phyloP scores from a whole-genome alignment of 2,888 invertebrate genomes.

The Slavum lentiscoides region DNA sequence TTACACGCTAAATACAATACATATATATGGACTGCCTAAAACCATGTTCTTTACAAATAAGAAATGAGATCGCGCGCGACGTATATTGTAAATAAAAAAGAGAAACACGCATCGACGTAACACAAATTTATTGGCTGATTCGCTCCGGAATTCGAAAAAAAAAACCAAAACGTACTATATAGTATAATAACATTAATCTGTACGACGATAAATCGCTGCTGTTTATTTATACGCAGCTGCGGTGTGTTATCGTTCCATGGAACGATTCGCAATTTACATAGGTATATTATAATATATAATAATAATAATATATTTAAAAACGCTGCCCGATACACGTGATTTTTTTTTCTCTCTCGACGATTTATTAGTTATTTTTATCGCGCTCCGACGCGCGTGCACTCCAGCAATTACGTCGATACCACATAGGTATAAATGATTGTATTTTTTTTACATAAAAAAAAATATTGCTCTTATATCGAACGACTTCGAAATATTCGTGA shows the following conservation, averaged over 20 bases:
- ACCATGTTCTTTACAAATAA: too few species aligned
- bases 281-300: too few species aligned
- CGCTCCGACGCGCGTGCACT: background rate
- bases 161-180: too few species aligned
- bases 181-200: background rate
- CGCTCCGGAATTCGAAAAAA: too few species aligned
- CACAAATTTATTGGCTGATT: too few species aligned
- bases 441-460: background rate
- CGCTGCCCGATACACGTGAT: background rate
- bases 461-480: background rate
- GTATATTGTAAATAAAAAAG: too few species aligned
- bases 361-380: constrained; percentile 19
- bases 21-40: too few species aligned
- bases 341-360: background rate
- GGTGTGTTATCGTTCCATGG: background rate
- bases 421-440: background rate
- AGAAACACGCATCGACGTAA: too few species aligned
- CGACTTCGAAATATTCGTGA: background rate
- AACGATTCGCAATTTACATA: too few species aligned
- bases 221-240: background rate
- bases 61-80: too few species aligned
- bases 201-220: background rate
- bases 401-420: background rate
- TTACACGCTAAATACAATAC: too few species aligned
- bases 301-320: too few species aligned